Base-by-base conservation (phyloP, 2,888 invertebrate species). In the Cynaeus angustus region DNA sequence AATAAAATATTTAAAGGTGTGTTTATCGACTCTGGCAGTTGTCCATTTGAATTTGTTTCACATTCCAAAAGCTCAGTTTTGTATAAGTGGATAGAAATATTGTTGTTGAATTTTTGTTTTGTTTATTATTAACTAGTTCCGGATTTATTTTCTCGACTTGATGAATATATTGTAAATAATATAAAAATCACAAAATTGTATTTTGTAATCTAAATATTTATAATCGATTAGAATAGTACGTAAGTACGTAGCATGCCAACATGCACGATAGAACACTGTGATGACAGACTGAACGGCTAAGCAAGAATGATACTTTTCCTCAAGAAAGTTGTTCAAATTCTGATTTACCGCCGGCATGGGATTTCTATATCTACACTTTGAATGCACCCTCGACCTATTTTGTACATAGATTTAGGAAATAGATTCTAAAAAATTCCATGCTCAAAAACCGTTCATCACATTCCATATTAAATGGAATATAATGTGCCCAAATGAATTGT, bases 201-300 rank as follows among this genome's bases (percentile, higher is more conserved):
- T 70, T 56, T 48, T 62, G 38, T 58, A 61, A 62, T 52, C 21
- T 41, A 62, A 67, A 37, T 52, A 62, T 62, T 62, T 67, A 52
- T 48, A 66, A 52, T 48, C 55, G 58, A 65, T 46, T 66, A 61
- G 59, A 59, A 66, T 71, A 62, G 37, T 1, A 7, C 33, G n/a
- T 4, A 5, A 28, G 46, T 68, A 70, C 71, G 72, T 74, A 72
- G 76, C 73, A 75, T 78, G 77, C 75, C 66, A 75, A 71, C 77
- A 78, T 78, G 80, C 80, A 80, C 80, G 78, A 77, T 75, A 79
- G 77, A 81, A 80, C 73, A 79, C 81, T 81, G 80, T 81, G 80
- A 81, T 80, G 78, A 76, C 78, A 77, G 80, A 80, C 80, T 79
- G 80, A 79, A 77, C 77, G 76, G 75, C 76, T 78, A 78, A 21